Conservation (phyloP, 1,140 invertebrate genomes). For the Coenobita brevimanus region DNA sequence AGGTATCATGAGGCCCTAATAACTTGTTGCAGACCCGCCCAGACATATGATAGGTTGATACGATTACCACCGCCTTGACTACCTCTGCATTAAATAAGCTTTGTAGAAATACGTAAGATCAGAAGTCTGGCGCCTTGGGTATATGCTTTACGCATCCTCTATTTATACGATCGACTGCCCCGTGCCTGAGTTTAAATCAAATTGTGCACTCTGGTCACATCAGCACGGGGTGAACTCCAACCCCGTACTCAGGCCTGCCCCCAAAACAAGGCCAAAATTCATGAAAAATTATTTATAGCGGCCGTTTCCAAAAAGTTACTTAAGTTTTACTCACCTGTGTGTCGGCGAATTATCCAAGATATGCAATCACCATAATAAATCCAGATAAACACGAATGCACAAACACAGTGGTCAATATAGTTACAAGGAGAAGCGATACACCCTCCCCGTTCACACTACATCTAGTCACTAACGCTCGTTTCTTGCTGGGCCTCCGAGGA, state of each 20-base stretch:
- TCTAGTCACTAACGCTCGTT: constrained; percentile 35
- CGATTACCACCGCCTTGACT: too few relatives aligned
- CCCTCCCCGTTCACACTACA: not conserved
- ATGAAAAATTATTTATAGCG: not conserved
- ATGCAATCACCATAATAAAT: constrained; percentile 34
- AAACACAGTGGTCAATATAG: constrained; percentile 36
- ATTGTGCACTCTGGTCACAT: not conserved
- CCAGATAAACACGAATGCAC: constrained; percentile 23
- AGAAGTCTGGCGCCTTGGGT: too few relatives aligned
- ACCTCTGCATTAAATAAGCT: too few relatives aligned
- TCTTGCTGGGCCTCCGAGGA: not conserved
- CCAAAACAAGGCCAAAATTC: constrained; percentile 12
- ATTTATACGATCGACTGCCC: too few relatives aligned
- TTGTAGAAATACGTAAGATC: too few relatives aligned
- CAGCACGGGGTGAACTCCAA: constrained; percentile 16
- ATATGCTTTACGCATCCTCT: too few relatives aligned
- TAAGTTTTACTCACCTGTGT: constrained; percentile 1
- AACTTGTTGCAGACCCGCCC: too few relatives aligned
- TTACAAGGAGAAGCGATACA: not conserved
- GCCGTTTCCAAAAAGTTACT: not conserved
- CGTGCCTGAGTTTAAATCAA: too few relatives aligned
- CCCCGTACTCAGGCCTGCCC: constrained; percentile 2
- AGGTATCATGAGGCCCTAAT: too few relatives aligned
- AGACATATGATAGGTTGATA: too few relatives aligned
- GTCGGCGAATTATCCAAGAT: constrained; percentile 17